phyloP scores from a whole-genome alignment of 2,113 vertebrate species.

The Origma solitaria region DNA sequence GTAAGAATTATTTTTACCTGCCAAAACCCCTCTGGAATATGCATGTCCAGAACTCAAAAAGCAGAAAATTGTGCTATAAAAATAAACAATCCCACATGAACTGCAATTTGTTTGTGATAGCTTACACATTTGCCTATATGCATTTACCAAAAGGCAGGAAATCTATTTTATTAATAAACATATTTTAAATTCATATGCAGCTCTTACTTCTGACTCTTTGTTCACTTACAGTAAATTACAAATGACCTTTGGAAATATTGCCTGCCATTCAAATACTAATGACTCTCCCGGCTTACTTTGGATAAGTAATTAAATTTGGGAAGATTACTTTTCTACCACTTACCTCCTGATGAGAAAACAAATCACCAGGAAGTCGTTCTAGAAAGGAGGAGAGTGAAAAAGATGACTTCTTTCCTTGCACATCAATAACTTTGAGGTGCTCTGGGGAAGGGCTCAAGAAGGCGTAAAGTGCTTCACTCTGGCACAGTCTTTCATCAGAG shows the following conservation, averaged over 20 bases:
- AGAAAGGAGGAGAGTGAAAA: slow-evolving; percentile 96
- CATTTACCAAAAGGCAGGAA: neutral
- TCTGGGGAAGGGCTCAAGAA: slow-evolving; percentile 97
- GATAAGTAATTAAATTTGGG: neutral
- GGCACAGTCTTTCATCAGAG: slow-evolving; percentile 92
- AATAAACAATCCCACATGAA: neutral
- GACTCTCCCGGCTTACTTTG: neutral
- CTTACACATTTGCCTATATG: neutral
- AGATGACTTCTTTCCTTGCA: slow-evolving; percentile 89
- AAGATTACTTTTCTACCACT: slow-evolving; percentile 30
- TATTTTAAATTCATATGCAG: neutral
- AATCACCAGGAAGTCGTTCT: slow-evolving; percentile 93
- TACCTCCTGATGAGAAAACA: slow-evolving; percentile 97
- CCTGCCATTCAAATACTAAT: neutral
- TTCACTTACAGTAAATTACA: neutral
- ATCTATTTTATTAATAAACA: neutral
- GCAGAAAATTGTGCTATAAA: neutral
- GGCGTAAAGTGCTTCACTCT: slow-evolving; percentile 96
- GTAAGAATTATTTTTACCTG: neutral
- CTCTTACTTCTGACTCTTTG: neutral
- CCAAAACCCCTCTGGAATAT: neutral
- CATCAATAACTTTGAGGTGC: slow-evolving; percentile 90
- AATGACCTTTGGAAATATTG: neutral
- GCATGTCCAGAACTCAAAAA: neutral
- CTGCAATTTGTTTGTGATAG: neutral